These are phyloP conservation scores for Campodea augens DNA, from an alignment of 1,140 invertebrate species.

Conservation along the genomic window DNA sequence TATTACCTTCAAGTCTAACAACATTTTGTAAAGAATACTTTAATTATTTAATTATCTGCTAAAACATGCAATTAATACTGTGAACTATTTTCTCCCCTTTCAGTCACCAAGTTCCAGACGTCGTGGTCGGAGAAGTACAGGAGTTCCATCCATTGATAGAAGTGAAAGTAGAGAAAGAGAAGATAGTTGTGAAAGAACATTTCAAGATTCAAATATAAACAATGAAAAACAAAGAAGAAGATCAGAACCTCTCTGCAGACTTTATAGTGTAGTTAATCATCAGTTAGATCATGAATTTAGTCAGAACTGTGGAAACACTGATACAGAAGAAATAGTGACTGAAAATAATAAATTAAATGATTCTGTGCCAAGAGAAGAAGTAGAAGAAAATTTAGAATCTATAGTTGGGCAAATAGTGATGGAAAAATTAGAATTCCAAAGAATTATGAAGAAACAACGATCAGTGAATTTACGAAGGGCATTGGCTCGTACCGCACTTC, in stretches of 20 bases:
- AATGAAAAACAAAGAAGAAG: conserved; percentile 20
- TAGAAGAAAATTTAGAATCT: conserved; percentile 42
- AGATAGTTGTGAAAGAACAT: background rate
- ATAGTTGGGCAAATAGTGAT: conserved; percentile 65
- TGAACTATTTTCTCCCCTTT: conserved; percentile 7
- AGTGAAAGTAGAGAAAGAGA: background rate
- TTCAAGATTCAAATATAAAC: conserved; percentile 10
- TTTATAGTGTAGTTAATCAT: no score
- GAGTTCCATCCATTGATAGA: no score
- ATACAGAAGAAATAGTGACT: no score
- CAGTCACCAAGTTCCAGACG: conserved; percentile 10
- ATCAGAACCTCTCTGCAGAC: no score
- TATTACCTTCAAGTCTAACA: no score
- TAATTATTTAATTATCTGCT: no score
- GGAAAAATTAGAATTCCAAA: conserved; percentile 65
- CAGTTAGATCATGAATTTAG: no score
- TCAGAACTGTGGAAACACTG: no score
- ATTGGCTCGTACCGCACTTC: conserved; percentile 26
- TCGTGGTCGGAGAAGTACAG: conserved; percentile 13
- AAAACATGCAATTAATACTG: no score
- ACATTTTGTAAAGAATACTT: no score
- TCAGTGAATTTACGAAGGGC: conserved; percentile 34
- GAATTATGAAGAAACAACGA: conserved; percentile 46
- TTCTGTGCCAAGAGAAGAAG: conserved; percentile 11
- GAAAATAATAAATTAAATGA: conserved; percentile 25